Percentiles rank a stretch among this genome's conserved stretches.
phyloP scores from a whole-genome alignment of 2,797 vertebrate species.

The Corythornis leucogaster region DNA sequence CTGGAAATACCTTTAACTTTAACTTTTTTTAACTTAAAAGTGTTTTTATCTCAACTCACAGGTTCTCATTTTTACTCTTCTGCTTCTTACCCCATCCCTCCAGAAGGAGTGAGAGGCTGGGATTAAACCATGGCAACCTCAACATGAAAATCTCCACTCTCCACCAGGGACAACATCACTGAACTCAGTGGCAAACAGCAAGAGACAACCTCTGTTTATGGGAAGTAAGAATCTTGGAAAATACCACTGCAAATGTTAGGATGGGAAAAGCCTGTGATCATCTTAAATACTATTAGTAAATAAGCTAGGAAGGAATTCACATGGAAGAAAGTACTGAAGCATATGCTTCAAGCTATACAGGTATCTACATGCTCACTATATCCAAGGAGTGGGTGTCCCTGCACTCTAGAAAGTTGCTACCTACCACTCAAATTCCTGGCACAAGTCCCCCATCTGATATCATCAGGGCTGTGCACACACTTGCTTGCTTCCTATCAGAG shows the following conservation, averaged over 20 bases:
- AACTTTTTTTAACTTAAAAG: too few relatives aligned
- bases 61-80: background rate
- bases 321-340: background rate
- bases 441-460: background rate
- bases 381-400: background rate
- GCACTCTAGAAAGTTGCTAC: background rate
- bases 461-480: background rate
- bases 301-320: background rate
- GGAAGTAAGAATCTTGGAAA: background rate
- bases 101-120: background rate
- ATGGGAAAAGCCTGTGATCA: background rate
- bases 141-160: background rate
- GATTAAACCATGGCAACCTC: background rate
- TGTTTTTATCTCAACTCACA: background rate
- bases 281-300: background rate
- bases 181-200: background rate
- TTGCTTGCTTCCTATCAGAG: background rate
- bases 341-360: background rate
- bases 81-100: background rate
- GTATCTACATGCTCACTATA: background rate
- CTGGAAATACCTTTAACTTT: background rate
- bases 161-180: background rate
- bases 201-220: background rate
- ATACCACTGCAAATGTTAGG: background rate
- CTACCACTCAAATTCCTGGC: slow-evolving; percentile 2